Percentiles rank a stretch among this genome's conserved stretches.
phyloP scores from a whole-genome alignment of 2,113 vertebrate species.

The Lepisosteus oculatus region DNA sequence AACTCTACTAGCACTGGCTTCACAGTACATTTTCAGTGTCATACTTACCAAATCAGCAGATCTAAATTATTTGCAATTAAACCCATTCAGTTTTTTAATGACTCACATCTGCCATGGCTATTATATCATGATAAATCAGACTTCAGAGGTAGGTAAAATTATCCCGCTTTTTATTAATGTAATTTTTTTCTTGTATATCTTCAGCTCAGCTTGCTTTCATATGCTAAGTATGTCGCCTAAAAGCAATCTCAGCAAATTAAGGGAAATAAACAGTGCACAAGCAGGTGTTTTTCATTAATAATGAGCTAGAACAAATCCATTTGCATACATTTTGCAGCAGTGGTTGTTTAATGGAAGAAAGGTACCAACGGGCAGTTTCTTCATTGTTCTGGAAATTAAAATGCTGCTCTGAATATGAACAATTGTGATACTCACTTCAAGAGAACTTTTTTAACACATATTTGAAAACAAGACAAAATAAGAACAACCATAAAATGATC shows the following conservation, averaged over 20 bases:
- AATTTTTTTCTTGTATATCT: background rate
- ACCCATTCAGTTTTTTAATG: too few relatives aligned
- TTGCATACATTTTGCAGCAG: background rate
- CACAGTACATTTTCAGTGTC: too few relatives aligned
- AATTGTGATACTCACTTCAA: background rate
- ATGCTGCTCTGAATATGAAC: background rate
- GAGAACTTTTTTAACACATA: too few relatives aligned
- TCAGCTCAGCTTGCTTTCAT: background rate
- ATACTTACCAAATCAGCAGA: too few relatives aligned
- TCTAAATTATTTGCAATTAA: too few relatives aligned
- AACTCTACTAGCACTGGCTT: too few relatives aligned
- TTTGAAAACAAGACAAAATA: too few relatives aligned
- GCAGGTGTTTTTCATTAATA: background rate
- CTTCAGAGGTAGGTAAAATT: background rate
- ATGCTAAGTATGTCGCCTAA: background rate
- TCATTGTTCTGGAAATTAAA: background rate
- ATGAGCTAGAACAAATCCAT: background rate
- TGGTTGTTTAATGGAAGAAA: background rate
- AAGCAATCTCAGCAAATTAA: slow-evolving; percentile 5
- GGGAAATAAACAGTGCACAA: slow-evolving; percentile 1
- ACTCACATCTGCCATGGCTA: too few relatives aligned
- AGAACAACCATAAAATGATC: too few relatives aligned
- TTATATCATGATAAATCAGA: too few relatives aligned
- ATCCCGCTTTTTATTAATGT: background rate
- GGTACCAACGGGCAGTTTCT: background rate